A percentile compares a stretch with the other conserved stretches of the same genome.
Conservation (phyloP, 2,113 vertebrate species). For the Hemicordylus capensis region DNA sequence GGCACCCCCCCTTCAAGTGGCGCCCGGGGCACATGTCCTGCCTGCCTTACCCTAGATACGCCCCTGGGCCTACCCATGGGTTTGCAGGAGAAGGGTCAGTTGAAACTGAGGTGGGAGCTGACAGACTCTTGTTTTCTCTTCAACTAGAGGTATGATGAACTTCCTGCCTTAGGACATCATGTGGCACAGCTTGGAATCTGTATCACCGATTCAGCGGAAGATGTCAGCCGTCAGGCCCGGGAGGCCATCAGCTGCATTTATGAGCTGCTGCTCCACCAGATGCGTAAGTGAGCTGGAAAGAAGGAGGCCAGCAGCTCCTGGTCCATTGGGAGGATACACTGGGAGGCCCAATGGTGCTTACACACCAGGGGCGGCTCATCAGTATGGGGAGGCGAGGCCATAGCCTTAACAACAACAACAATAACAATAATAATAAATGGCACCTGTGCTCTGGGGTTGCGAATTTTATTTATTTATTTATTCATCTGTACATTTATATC, state of each 20-base stretch:
- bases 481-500: no score
- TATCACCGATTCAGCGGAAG: slow-evolving; percentile 9
- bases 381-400: no score
- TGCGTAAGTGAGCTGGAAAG: neutral
- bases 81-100: neutral
- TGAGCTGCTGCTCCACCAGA: slow-evolving; percentile 1
- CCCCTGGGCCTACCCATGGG: neutral
- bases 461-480: no score
- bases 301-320: neutral
- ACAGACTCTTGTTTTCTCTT: neutral
- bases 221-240: neutral
- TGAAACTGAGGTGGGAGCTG: neutral
- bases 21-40: no score
- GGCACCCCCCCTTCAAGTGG: no score
- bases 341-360: no score
- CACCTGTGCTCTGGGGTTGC: no score
- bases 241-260: neutral
- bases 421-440: no score
- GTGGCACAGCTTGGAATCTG: slow-evolving; percentile 14
- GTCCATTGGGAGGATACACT: no score
- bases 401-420: no score
- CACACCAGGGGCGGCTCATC: no score
- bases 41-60: no score
- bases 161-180: slow-evolving; percentile 15
- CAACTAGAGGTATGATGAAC: neutral